Evolutionary conservation across 1,140 invertebrate species (phyloP).

Genomic region (Solenopsis fugax): DNA sequence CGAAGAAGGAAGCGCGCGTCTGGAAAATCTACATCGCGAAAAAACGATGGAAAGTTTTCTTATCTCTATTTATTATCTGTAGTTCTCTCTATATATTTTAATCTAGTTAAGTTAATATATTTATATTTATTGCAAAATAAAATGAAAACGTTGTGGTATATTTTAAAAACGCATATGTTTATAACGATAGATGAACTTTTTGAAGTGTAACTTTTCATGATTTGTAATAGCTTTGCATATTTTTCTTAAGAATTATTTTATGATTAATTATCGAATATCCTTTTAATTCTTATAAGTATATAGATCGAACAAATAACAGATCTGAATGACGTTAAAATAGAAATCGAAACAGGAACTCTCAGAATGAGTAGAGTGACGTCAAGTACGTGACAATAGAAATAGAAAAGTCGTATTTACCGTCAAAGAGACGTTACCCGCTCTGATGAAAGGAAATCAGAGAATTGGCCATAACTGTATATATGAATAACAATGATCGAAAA

Average conservation of each 20-base stretch:
- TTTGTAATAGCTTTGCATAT: neutral
- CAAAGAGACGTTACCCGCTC: neutral
- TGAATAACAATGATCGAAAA: conserved; percentile 57
- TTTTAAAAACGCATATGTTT: neutral
- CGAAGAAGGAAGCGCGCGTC: neutral
- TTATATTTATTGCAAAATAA: neutral
- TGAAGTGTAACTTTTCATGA: neutral
- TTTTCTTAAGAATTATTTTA: neutral
- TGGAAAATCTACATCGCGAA: conserved; percentile 8
- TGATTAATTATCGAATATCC: neutral
- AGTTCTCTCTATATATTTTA: neutral
- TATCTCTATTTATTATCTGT: neutral
- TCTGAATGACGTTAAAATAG: conserved; percentile 2
- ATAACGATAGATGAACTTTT: neutral
- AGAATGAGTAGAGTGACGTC: conserved; percentile 17
- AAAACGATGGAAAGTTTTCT: neutral
- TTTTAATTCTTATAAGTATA: neutral
- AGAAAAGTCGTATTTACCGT: conserved; percentile 15
- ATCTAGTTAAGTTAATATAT: neutral
- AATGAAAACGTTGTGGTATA: neutral
- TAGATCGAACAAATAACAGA: neutral
- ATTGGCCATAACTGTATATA: conserved; percentile 22
- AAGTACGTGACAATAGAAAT: conserved; percentile 32
- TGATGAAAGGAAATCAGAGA: conserved; percentile 34
- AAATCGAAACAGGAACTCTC: neutral